These are phyloP conservation scores for Machaerirhynchus nigripectus DNA, from an alignment of 2,113 vertebrate genomes.

Conservation along the genomic window DNA sequence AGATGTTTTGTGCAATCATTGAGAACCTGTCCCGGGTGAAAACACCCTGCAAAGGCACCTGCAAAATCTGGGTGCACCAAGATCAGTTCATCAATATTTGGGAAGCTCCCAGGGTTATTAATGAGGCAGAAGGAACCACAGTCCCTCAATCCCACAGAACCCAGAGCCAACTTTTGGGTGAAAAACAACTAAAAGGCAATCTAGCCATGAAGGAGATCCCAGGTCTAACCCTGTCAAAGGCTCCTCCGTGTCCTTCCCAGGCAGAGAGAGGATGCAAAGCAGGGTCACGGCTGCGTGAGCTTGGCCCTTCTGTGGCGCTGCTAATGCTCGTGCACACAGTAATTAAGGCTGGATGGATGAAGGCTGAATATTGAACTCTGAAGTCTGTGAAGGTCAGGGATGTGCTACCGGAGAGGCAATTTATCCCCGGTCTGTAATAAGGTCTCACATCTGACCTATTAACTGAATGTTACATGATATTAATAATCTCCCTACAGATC, in stretches of 20 bases:
- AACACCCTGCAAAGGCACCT: neutral
- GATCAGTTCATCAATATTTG: neutral
- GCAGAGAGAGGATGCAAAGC: neutral
- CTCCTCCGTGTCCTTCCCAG: neutral
- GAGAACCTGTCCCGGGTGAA: neutral
- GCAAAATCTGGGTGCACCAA: neutral
- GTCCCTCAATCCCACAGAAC: neutral
- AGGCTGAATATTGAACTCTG: slow-evolving; percentile 49
- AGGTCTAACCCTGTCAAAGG: neutral
- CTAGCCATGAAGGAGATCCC: accelerated
- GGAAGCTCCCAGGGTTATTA: neutral
- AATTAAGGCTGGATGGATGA: slow-evolving; percentile 42
- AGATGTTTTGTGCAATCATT: neutral
- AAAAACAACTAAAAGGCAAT: neutral
- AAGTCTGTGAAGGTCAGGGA: slow-evolving; percentile 51
- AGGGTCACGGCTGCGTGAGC: neutral
- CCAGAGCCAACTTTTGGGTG: neutral
- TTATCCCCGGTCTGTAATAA: slow-evolving; percentile 43
- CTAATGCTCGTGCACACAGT: slow-evolving; percentile 8
- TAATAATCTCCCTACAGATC: slow-evolving; percentile 54
- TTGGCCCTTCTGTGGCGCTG: neutral
- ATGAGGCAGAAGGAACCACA: accelerated
- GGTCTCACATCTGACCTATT: slow-evolving; percentile 61
- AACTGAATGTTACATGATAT: slow-evolving; percentile 58
- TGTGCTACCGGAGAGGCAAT: neutral